phyloP scores from a whole-genome alignment of 53 echinoderm and acorn worm genomes.

The Holothuria scabra region DNA sequence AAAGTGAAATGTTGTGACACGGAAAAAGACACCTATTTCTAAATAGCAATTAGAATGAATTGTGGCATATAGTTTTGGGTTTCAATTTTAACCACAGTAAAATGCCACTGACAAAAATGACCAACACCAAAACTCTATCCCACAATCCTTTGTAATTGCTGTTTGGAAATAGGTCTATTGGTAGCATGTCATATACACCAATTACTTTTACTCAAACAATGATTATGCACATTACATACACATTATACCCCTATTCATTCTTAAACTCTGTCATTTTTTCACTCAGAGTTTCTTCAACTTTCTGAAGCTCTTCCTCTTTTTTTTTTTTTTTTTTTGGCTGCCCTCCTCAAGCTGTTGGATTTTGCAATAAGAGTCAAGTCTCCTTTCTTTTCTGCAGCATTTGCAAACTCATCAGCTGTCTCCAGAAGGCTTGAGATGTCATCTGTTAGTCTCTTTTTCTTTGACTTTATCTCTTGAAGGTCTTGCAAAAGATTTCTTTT shows the following conservation, averaged over 20 bases:
- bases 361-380: conserved; percentile 29
- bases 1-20: too few species aligned
- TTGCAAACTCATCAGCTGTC: conserved; percentile 26
- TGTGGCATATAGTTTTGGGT: too few species aligned
- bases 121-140: too few species aligned
- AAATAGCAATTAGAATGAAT: too few species aligned
- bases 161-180: too few species aligned
- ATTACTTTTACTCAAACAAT: too few species aligned
- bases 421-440: conserved; percentile 25
- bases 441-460: conserved; percentile 14
- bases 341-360: conserved; percentile 22
- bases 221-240: too few species aligned
- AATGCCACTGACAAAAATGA: too few species aligned
- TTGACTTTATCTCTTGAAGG: conserved; percentile 25
- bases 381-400: conserved; percentile 27
- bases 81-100: too few species aligned
- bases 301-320: conserved; percentile 9
- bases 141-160: too few species aligned
- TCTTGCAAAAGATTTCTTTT: conserved; percentile 23
- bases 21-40: too few species aligned
- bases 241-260: conserved; percentile 14
- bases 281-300: conserved; percentile 25
- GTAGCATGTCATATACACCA: too few species aligned
- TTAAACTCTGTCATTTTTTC: conserved; percentile 20
- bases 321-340: conserved; percentile 18